A percentile compares a stretch with the other conserved stretches of the same genome.
phyloP scores from a whole-genome alignment of 1,140 invertebrate genomes.

The Heliconius hewitsoni region DNA sequence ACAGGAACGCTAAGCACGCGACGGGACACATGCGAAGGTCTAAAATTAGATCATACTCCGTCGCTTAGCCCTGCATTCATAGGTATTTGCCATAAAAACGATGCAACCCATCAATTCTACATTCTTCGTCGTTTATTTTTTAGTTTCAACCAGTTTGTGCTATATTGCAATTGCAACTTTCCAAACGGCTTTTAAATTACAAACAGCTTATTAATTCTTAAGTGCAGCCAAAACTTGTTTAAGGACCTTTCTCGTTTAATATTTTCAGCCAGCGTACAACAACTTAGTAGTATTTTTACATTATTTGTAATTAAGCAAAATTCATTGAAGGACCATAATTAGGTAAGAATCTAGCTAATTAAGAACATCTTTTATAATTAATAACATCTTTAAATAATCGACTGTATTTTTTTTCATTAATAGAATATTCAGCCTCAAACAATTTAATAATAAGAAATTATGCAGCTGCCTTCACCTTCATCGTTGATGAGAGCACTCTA shows the following conservation, averaged over 20 bases:
- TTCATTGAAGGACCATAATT: too few relatives aligned
- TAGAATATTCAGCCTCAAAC: not conserved
- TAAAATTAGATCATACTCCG: slow-evolving; percentile 68
- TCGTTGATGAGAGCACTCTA: slow-evolving; percentile 17
- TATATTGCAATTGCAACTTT: slow-evolving; percentile 17
- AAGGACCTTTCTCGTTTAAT: slow-evolving; percentile 46
- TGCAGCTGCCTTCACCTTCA: not conserved
- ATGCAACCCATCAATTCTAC: slow-evolving; percentile 8
- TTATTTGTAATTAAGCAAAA: too few relatives aligned
- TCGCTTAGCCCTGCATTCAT: slow-evolving; percentile 39
- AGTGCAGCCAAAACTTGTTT: slow-evolving; percentile 33
- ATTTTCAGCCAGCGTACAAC: slow-evolving; percentile 24
- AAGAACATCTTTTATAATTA: too few relatives aligned
- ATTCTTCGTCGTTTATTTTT: slow-evolving; percentile 10
- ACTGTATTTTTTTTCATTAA: not conserved
- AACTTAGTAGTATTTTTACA: not conserved
- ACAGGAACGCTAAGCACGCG: slow-evolving; percentile 62
- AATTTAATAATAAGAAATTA: not conserved
- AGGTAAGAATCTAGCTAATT: too few relatives aligned
- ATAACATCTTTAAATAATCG: not conserved
- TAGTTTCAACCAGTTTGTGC: slow-evolving; percentile 23
- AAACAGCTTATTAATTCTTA: slow-evolving; percentile 41
- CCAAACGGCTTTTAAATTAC: slow-evolving; percentile 16
- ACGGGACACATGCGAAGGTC: slow-evolving; percentile 48
- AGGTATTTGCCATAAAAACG: slow-evolving; percentile 39